These are phyloP conservation scores for Xenops minutus DNA, from an alignment of 2,797 vertebrate species.

Conservation along the genomic window DNA sequence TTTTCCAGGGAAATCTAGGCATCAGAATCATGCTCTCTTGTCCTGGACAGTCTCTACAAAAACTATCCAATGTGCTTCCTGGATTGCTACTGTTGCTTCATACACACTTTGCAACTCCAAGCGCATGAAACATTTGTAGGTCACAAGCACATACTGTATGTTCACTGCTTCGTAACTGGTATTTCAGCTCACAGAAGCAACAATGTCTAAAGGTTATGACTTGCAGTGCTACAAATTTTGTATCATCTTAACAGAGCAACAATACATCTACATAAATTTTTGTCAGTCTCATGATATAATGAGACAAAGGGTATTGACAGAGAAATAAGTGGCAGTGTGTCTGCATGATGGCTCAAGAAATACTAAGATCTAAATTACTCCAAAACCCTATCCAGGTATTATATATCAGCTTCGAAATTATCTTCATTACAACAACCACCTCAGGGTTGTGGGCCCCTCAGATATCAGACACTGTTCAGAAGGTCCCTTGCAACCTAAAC, in stretches of 20 bases:
- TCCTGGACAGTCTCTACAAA: background rate
- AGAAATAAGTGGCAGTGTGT: background rate
- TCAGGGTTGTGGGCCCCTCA: background rate
- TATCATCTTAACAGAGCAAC: background rate
- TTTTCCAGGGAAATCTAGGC: too few relatives aligned
- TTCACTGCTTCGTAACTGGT: background rate
- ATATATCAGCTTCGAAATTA: background rate
- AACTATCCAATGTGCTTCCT: background rate
- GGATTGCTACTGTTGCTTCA: background rate
- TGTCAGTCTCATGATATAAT: background rate
- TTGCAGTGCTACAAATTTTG: accelerated
- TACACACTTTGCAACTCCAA: background rate
- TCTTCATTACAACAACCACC: background rate
- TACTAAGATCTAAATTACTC: background rate
- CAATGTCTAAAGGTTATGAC: background rate
- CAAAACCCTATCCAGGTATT: background rate
- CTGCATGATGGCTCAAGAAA: background rate
- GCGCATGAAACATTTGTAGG: background rate
- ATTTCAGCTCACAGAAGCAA: background rate
- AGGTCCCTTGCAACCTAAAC: background rate
- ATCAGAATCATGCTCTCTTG: background rate
- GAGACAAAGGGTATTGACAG: background rate
- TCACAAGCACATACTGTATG: background rate
- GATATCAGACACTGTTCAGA: background rate
- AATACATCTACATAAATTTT: background rate